A percentile compares a stretch with the other conserved stretches of the same genome.
Conservation (phyloP, 2,113 vertebrate genomes). For the Muntiacus muntjak region DNA sequence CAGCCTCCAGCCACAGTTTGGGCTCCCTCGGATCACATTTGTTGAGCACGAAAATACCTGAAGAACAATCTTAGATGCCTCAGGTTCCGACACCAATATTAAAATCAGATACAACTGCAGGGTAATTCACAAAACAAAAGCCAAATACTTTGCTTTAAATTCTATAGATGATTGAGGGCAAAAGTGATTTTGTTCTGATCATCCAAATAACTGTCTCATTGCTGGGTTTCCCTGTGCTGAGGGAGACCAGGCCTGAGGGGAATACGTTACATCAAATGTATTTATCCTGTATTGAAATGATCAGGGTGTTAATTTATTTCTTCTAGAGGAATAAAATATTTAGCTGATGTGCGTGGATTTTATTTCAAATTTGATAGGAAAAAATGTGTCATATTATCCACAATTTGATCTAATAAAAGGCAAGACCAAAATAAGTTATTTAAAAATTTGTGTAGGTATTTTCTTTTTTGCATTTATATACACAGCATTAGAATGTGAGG, state of each 20-base stretch:
- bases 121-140: neutral
- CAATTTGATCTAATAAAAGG: neutral
- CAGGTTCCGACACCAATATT: neutral
- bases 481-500: neutral
- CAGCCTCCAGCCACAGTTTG: neutral
- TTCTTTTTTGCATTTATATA: neutral
- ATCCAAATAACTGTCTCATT: neutral
- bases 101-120: neutral
- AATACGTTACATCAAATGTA: neutral
- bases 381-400: neutral
- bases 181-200: neutral
- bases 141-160: neutral
- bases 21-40: neutral
- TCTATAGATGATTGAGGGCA: neutral
- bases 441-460: neutral
- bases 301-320: neutral
- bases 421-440: neutral
- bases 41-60: neutral
- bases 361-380: neutral
- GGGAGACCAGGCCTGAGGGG: neutral
- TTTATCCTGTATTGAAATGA: neutral
- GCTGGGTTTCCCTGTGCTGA: neutral
- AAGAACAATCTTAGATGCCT: neutral
- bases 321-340: conserved; percentile 1
- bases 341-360: neutral